phyloP scores from a whole-genome alignment of 2,113 vertebrate genomes.

The Heterocephalus glaber region DNA sequence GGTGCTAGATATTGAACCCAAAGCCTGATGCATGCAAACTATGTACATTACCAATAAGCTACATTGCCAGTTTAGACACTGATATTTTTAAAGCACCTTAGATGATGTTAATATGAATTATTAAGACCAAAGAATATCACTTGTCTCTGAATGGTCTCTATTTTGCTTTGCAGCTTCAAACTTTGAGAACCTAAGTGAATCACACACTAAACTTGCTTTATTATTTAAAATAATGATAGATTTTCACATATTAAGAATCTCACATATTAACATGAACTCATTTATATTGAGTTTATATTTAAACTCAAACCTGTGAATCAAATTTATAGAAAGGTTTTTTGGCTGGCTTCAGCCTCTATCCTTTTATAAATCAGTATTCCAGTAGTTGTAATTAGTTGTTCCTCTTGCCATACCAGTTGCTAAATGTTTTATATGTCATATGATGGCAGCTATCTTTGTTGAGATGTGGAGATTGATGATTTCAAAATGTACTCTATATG shows the following conservation, averaged over 20 bases:
- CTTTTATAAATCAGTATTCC: not conserved
- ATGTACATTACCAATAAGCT: not conserved
- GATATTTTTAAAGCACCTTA: not conserved
- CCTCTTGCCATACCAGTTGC: not conserved
- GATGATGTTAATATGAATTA: not conserved
- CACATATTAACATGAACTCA: not conserved
- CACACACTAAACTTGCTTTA: not conserved
- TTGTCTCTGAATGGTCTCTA: not conserved
- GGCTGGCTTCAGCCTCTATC: not conserved
- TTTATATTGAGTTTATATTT: not conserved
- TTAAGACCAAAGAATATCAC: not conserved
- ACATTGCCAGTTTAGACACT: not conserved
- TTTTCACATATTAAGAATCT: not conserved
- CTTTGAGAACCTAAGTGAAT: not conserved
- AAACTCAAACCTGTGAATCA: not conserved
- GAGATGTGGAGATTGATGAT: not conserved
- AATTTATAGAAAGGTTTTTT: not conserved
- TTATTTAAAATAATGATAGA: slow-evolving; percentile 43
- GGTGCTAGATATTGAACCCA: not conserved
- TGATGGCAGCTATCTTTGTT: not conserved
- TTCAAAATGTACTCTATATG: not conserved
- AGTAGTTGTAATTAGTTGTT: not conserved
- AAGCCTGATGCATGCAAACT: not conserved
- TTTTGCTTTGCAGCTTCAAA: not conserved
- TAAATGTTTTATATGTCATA: not conserved